A percentile compares a stretch with the other conserved stretches of the same genome.
phyloP scores from a whole-genome alignment of 1,140 invertebrate genomes.

The Brachystomella parvula region DNA sequence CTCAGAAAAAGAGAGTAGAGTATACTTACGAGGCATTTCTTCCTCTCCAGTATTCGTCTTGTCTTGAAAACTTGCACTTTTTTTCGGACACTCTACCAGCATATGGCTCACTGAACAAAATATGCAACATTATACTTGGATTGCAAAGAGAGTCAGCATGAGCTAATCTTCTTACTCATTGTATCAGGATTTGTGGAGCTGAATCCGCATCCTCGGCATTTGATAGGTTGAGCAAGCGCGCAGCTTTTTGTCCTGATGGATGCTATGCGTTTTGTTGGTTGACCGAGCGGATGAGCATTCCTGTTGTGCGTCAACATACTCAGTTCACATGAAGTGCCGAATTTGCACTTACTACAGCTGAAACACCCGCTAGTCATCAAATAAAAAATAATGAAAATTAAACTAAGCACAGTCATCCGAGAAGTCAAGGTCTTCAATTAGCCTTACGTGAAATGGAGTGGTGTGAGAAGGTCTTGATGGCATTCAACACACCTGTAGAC shows the following conservation, averaged over 20 bases:
- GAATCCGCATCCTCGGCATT: not conserved
- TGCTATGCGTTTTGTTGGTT: not conserved
- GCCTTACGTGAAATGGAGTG: constrained; percentile 62
- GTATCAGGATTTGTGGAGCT: not conserved
- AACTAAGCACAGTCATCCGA: too few relatives aligned
- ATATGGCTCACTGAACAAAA: not conserved
- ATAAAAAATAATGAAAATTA: constrained; percentile 38
- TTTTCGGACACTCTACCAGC: too few relatives aligned
- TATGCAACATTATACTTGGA: not conserved
- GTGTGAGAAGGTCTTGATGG: constrained; percentile 53
- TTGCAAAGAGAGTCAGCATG: not conserved
- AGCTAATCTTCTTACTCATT: not conserved
- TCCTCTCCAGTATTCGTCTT: too few relatives aligned
- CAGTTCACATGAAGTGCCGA: constrained; percentile 63
- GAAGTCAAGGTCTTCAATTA: constrained; percentile 14
- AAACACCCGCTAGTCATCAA: constrained; percentile 63
- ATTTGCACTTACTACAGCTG: constrained; percentile 64
- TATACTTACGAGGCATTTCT: too few relatives aligned
- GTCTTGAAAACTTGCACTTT: too few relatives aligned
- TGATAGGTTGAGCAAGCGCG: not conserved
- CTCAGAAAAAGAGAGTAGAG: too few relatives aligned
- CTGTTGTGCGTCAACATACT: constrained; percentile 62
- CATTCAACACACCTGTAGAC: constrained; percentile 56
- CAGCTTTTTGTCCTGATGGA: not conserved
- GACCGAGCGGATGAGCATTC: constrained; percentile 35